Base-by-base conservation (phyloP, 2,113 vertebrate species). In the Mastomys natalensis region DNA sequence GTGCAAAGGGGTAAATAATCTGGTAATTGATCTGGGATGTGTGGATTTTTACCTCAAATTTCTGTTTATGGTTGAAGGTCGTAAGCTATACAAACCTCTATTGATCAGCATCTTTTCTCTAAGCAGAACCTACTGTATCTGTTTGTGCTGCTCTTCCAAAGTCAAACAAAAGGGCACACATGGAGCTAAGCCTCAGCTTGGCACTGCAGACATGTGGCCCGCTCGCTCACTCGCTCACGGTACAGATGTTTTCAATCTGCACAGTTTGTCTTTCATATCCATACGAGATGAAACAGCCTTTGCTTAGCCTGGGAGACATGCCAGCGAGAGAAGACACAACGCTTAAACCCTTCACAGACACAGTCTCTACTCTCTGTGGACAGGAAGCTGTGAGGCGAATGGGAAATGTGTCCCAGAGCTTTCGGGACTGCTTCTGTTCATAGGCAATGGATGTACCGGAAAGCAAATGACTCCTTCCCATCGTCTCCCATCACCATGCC, bases 161-260 rank as follows among this genome's bases (percentile, higher is more conserved):
- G 98, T 98, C 98, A 99, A 98, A 99, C 98, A 98, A 98, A 98
- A 98, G 98, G 98, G 98, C 98, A 98, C 94, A 94, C 93, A 98
- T 98, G 92, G 94, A 98, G 98, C 98, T 97, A 97, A 98, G 97
- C 98, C 97, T 95, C 98, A 95, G 98, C 98, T 81, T 98, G 98
- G 98, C 98, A 98, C 97, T 84, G 92, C 94, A 98, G 98, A 96
- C 98, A 97, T 98, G 98, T 98, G 98, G 97, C 97, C 98, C 98
- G 2, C 51, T 51, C 51, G 2, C 51, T 51, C 51, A 97, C 97
- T 98, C 97, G 95, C 97, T 98, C 80, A 70, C 95, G 92, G 96
- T 98, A 98, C 99, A 99, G 99, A 99, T 99, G 99, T 99, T 99
- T 99, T 97, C 97, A 98, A 98, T 99, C 99, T 99, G 98, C 98